Evolutionary conservation across 2,113 vertebrate genomes (phyloP).

Genomic region (Gnathonemus echidnorhynchus): DNA sequence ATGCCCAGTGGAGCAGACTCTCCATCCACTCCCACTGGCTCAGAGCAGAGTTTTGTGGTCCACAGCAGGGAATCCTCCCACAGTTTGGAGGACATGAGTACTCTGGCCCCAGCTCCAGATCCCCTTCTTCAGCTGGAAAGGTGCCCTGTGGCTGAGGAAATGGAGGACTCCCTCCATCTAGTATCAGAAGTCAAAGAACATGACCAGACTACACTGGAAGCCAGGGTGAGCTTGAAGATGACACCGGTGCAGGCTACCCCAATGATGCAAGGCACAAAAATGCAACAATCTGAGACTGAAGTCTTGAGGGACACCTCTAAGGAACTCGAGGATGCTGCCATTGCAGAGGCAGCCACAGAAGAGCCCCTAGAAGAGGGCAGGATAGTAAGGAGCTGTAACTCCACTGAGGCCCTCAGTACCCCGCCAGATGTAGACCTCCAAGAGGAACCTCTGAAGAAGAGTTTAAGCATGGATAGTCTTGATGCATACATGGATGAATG

Average conservation of each 20-base stretch:
- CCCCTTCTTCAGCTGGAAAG: slow-evolving; percentile 40
- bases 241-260: background rate
- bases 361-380: slow-evolving; percentile 36
- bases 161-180: slow-evolving; percentile 23
- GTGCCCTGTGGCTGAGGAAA: slow-evolving; percentile 42
- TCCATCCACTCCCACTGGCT: slow-evolving; percentile 65
- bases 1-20: slow-evolving; percentile 73
- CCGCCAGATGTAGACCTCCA: slow-evolving; percentile 38
- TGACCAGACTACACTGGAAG: background rate
- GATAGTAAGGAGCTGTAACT: slow-evolving; percentile 29
- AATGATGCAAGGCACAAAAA: background rate
- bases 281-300: slow-evolving; percentile 25
- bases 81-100: slow-evolving; percentile 63
- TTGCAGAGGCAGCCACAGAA: slow-evolving; percentile 21
- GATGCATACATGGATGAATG: slow-evolving; percentile 81
- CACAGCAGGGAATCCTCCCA: slow-evolving; percentile 75
- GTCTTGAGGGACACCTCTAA: slow-evolving; percentile 16
- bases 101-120: slow-evolving; percentile 40
- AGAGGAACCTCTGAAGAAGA: slow-evolving; percentile 52
- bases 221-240: background rate
- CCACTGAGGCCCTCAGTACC: slow-evolving; percentile 38
- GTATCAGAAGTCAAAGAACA: background rate
- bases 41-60: slow-evolving; percentile 77
- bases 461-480: slow-evolving; percentile 66
- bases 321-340: slow-evolving; percentile 24